phyloP scores from a whole-genome alignment of 2,797 vertebrate species.

The Muscicapa comitata region DNA sequence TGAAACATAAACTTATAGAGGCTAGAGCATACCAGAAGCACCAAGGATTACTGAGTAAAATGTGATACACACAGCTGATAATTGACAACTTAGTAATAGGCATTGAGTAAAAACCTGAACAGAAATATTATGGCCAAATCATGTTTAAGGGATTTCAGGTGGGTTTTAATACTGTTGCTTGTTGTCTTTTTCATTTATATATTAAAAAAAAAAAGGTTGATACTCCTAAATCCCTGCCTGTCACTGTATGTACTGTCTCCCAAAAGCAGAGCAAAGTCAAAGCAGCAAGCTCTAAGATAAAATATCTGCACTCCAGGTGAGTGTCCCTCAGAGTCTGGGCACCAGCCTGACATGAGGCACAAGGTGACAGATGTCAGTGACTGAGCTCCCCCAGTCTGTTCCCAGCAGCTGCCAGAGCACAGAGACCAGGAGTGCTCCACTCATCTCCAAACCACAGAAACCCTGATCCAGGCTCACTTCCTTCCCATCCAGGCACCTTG shows the following conservation, averaged over 20 bases:
- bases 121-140: background rate
- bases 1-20: background rate
- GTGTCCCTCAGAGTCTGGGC: background rate
- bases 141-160: background rate
- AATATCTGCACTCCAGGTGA: background rate
- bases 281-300: background rate
- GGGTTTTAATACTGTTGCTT: background rate
- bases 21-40: background rate
- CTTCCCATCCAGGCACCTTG: background rate
- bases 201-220: background rate
- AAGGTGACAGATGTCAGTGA: background rate
- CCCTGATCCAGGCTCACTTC: background rate
- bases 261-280: background rate
- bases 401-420: background rate
- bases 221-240: background rate
- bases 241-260: background rate
- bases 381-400: background rate
- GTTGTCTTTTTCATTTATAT: background rate
- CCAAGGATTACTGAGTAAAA: background rate
- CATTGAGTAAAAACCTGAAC: background rate
- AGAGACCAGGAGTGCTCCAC: background rate
- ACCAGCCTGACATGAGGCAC: background rate
- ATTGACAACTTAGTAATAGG: background rate
- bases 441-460: background rate
- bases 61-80: background rate